Base-by-base conservation (phyloP, 2,113 vertebrate species). In the Dipodomys merriami region DNA sequence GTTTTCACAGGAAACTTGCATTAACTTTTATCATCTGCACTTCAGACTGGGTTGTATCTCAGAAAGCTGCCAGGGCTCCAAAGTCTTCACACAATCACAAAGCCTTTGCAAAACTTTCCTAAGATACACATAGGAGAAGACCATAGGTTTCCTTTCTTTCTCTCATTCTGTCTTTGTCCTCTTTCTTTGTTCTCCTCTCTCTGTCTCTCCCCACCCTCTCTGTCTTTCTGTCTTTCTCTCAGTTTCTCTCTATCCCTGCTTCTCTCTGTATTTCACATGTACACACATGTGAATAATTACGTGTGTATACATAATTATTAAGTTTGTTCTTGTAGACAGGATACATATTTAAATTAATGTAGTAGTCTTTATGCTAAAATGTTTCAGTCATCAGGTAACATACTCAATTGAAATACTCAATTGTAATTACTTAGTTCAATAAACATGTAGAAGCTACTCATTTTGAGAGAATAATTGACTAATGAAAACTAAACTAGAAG, bases 1-100 rank as follows among this genome's bases (percentile, higher is more conserved):
- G 57, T 73, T 94, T 96, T 83, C n/a, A 91, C 29, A 72, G 35
- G 60, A 89, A 83, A 82, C 77, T 39, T 93, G 74, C 95, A 62
- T 29, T 1, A 19, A 94, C 46, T 82, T 91, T 89, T 72, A 83
- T 94, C 81, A 90, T 90, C 39, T 68, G n/a, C 5, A 33, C 67
- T 80, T 87, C 49, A 91, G 69, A 82, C 65, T 20, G 4, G 11
- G 29, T 27, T 60, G 49, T 85, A 65, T 57, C 79, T 87, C 67
- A 86, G 87, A 69, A 95, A 85, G 49, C 49, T 79, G 19, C 20
- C 62, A 81, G 23, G 19, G 20, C 22, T 29, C 23, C 57, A 30
- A 91, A 30, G 46, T 16, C 87, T 6, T 83, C 71, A 90, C 23
- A 62, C 12, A 72, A 88, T 35, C 35, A 86, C n/a, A 81, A 68